Evolutionary conservation across 1,140 invertebrate genomes (phyloP), one percentile per base, ranked within the genome.

Genomic region (Druon quercuslanigerum): DNA sequence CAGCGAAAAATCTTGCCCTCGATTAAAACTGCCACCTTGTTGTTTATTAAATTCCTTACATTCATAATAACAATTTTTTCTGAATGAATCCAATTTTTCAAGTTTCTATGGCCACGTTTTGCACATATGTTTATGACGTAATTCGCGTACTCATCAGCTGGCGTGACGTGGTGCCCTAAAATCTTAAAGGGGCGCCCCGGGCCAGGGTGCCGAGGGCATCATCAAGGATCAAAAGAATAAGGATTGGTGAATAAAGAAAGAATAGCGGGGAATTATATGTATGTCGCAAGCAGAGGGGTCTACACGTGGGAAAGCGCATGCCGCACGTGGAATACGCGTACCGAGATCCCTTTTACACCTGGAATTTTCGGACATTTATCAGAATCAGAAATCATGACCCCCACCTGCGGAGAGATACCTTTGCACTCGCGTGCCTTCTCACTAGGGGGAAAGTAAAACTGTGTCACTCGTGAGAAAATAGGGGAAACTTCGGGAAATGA

Each of bases 371-470:
- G 33, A 33, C 60, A 66, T 66, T 40, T 66, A 66, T 66, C 60
- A 66, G 33, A 66, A 66, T 66, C 60, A 66, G 60, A 66, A 66
- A 66, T 66, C 60, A 66, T 40, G 60, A 66, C 60, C 60, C 40
- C 40, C 60, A 66, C 60, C 60, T 66, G 60, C 25, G 25, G 14
- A 33, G 13, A n/a, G 25, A 66, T 66, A n/a, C 60, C 60, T 66
- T 14, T 40, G 60, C 60, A 66, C n/a, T 66, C 60, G 60, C 60
- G 60, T 66, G 60, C 40, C 25, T 20, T 19, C 16, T 14, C 33
- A 66, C 60, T 16, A 11, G 13, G 60, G 60, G 33, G 60, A 9
- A 33, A 46, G 54, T 14, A 33, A 66, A 66, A 66, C 40, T 66
- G 40, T 66, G 12, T 66, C 25, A 46, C 60, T 25, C 60, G 60